Evolutionary conservation across 30 jellyfish, hydroid and myxozoan genomes (phyloP), one percentile per base, ranked within the genome.

Genomic region (Pseudorhiza aurosa): DNA sequence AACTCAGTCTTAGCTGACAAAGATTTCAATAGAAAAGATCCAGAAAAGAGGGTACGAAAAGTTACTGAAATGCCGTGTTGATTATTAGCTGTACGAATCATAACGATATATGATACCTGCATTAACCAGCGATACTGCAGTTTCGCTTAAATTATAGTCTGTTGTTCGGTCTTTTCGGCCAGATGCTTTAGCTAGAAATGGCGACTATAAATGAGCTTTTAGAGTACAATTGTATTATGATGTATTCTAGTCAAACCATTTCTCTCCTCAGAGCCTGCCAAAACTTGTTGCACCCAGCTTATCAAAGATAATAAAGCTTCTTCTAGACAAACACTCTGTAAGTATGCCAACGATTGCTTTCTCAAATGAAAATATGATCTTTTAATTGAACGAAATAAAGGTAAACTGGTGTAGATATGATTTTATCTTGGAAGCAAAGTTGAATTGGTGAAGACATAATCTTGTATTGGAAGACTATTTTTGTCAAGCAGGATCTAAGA

Each of bases 251-350:
- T n/a, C n/a, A n/a, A n/a, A n/a, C n/a, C n/a, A n/a, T n/a, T n/a
- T 58, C 43, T 1, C n/a, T 33, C 42, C 45, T 12, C 36, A 80
- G 91, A 58, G 46, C 12, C 57, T 65, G 27, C 91, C 83, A 25
- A 70, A 55, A 49, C 80, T 80, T 0, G 28, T 84, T 11, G 43
- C 91, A 12, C 73, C 81, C 12, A 80, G 77, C 30, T 62, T 80
- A 27, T 24, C 91, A 11, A 80, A 80, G 71, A 65, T 80, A 33
- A 64, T 80, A 8, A 80, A 80, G 44, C 73, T 80, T 67, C 84
- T 80, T 50, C 62, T 70, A 2, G 91, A 80, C 84, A 80, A 80
- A 27, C 91, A 80, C 65, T 80, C 91, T 10, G 91, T 80, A 58
- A 80, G 91, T 65, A 22, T 1, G 4, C 33, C 24, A 21, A 10